These are phyloP conservation scores for Dynastes tityus DNA, from an alignment of 2,888 invertebrate genomes.

Conservation along the genomic window DNA sequence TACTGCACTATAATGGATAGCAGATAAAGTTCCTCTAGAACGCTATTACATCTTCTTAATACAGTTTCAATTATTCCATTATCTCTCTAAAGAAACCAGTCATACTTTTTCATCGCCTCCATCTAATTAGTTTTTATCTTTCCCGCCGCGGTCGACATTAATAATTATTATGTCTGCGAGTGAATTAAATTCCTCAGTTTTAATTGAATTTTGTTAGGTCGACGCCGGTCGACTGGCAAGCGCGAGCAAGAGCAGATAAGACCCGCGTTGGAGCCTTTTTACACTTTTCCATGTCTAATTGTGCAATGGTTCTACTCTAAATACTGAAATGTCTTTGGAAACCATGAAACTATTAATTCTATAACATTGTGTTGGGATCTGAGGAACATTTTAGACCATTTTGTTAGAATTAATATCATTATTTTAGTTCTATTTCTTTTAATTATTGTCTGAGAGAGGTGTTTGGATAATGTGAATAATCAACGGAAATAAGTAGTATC, in stretches of 20 bases:
- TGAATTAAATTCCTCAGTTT: constrained; percentile 44
- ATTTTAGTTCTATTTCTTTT: too few species aligned
- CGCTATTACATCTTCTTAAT: not conserved
- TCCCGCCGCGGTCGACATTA: constrained; percentile 37
- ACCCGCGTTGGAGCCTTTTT: not conserved
- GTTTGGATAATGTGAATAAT: too few species aligned
- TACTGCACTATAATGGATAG: too few species aligned
- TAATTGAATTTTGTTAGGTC: constrained; percentile 40
- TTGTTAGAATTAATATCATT: too few species aligned
- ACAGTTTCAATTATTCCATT: constrained; percentile 13
- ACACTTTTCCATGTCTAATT: too few species aligned
- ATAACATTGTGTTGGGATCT: too few species aligned
- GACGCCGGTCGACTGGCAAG: constrained; percentile 22
- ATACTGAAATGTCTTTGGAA: too few species aligned
- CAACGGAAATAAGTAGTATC: too few species aligned
- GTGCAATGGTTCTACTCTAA: too few species aligned
- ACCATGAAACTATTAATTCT: too few species aligned
- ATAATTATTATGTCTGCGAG: constrained; percentile 43
- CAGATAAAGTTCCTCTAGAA: not conserved
- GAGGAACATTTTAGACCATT: too few species aligned
- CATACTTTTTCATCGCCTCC: constrained; percentile 11
- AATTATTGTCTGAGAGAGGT: too few species aligned
- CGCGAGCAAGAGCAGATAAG: not conserved
- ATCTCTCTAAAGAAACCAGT: not conserved
- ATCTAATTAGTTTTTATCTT: constrained; percentile 44